phyloP scores from a whole-genome alignment of 2,113 vertebrate genomes.

The Rhinoptilus africanus region DNA sequence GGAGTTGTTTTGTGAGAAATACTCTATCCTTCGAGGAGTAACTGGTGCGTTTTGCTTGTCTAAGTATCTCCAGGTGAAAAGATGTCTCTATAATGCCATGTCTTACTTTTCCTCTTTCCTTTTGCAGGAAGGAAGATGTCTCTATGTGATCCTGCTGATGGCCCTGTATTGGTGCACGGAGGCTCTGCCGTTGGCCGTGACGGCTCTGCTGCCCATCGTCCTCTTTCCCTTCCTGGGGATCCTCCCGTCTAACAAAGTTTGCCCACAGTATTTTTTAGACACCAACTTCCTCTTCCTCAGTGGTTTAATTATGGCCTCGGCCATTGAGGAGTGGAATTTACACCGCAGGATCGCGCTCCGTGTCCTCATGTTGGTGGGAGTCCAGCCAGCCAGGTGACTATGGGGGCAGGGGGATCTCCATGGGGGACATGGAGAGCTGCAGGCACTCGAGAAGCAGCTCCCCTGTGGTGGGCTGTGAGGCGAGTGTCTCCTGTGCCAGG shows the following conservation, averaged over 20 bases:
- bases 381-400: constrained; percentile 90
- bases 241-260: constrained; percentile 87
- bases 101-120: background rate
- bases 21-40: background rate
- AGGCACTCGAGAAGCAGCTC: accelerated
- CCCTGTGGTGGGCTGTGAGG: background rate
- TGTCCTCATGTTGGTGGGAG: constrained; percentile 87
- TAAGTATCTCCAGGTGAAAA: background rate
- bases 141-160: constrained; percentile 94
- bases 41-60: background rate
- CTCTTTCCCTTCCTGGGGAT: constrained; percentile 93
- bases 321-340: constrained; percentile 95
- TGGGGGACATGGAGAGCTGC: background rate
- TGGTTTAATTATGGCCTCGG: constrained; percentile 93
- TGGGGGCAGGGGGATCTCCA: background rate
- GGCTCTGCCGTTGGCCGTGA: constrained; percentile 91
- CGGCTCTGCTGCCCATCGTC: constrained; percentile 89
- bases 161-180: constrained; percentile 95
- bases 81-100: background rate
- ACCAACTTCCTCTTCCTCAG: constrained; percentile 98
- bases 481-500: accelerated
- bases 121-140: constrained; percentile 92
- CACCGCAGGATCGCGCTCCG: constrained; percentile 93
- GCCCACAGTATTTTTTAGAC: constrained; percentile 94
- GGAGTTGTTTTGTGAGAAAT: background rate